Conservation (phyloP, 2,113 vertebrate genomes). For the Maccullochella peelii region DNA sequence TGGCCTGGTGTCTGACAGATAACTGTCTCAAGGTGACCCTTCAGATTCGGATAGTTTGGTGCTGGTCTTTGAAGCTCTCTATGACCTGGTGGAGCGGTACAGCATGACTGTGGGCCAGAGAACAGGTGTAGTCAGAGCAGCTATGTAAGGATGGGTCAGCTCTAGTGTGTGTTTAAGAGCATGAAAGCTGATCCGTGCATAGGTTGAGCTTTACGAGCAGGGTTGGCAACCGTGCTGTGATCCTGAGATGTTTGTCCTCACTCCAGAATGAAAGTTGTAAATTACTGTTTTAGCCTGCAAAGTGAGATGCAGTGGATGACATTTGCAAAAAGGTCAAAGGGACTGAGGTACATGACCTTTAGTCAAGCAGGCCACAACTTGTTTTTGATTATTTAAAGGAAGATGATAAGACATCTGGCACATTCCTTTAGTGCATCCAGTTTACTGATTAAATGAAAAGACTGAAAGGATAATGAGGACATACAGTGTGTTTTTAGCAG, state of each 20-base stretch:
- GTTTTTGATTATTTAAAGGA: neutral
- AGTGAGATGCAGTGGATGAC: slow-evolving; percentile 24
- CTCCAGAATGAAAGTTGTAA: slow-evolving; percentile 56
- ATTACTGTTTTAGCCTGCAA: slow-evolving; percentile 50
- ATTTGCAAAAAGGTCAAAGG: slow-evolving; percentile 42
- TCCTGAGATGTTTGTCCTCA: slow-evolving; percentile 49
- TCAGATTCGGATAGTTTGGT: neutral
- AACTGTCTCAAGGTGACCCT: slow-evolving; percentile 12
- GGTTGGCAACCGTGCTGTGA: slow-evolving; percentile 39
- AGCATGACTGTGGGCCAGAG: neutral
- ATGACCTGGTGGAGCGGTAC: neutral
- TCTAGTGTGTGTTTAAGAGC: neutral
- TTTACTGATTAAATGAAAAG: neutral
- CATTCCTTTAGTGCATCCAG: neutral
- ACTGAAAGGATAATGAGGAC: neutral
- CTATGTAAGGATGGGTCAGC: slow-evolving; percentile 15
- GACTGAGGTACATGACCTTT: neutral
- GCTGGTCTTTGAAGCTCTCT: neutral
- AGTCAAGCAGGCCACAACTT: neutral
- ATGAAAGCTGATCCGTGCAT: slow-evolving; percentile 49
- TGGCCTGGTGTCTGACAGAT: slow-evolving; percentile 15
- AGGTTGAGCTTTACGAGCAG: neutral
- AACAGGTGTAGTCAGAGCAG: slow-evolving; percentile 55
- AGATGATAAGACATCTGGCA: neutral
- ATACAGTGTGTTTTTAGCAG: neutral